Evolutionary conservation across 30 jellyfish, hydroid and myxozoan genomes (phyloP).

Genomic region (Aurelia aurita complex sp. Pacific): DNA sequence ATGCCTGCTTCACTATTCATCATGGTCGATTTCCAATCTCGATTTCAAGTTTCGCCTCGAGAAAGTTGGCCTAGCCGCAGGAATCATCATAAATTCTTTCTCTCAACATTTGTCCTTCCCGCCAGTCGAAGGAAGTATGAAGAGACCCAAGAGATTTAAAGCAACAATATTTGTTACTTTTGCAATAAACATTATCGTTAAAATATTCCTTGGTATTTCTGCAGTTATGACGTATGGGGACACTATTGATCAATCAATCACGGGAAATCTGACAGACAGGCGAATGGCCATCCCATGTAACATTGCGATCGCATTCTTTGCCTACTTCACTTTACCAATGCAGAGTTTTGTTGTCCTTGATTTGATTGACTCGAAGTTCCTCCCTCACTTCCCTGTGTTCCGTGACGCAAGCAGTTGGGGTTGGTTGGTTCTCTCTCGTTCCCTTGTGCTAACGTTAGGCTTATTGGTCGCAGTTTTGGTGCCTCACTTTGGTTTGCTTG

Average conservation of each 20-base stretch:
- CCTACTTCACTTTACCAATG: slow-evolving; percentile 80
- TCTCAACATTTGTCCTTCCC: slow-evolving; percentile 80
- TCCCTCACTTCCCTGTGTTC: slow-evolving; percentile 66
- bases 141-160: slow-evolving; percentile 42
- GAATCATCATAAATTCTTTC: slow-evolving; percentile 75
- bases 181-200: slow-evolving; percentile 33
- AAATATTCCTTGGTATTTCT: slow-evolving; percentile 59
- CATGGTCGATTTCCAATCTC: slow-evolving; percentile 54
- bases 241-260: slow-evolving; percentile 43
- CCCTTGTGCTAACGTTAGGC: slow-evolving; percentile 42
- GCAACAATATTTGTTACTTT: slow-evolving; percentile 41
- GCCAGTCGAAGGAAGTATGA: slow-evolving; percentile 88
- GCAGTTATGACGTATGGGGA: slow-evolving; percentile 67
- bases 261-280: slow-evolving; percentile 43
- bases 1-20: neutral
- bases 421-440: slow-evolving; percentile 76
- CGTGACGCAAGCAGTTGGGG: slow-evolving; percentile 19
- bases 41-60: slow-evolving; percentile 31
- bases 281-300: slow-evolving; percentile 35
- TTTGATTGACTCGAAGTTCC: slow-evolving; percentile 55
- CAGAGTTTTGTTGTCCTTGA: slow-evolving; percentile 79
- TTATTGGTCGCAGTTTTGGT: slow-evolving; percentile 68
- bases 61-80: slow-evolving; percentile 67
- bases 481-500: slow-evolving; percentile 85
- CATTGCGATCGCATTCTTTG: slow-evolving; percentile 63